These are phyloP conservation scores for Ichneumoninae sp. DNA, from an alignment of 2,888 invertebrate species.

Conservation along the genomic window DNA sequence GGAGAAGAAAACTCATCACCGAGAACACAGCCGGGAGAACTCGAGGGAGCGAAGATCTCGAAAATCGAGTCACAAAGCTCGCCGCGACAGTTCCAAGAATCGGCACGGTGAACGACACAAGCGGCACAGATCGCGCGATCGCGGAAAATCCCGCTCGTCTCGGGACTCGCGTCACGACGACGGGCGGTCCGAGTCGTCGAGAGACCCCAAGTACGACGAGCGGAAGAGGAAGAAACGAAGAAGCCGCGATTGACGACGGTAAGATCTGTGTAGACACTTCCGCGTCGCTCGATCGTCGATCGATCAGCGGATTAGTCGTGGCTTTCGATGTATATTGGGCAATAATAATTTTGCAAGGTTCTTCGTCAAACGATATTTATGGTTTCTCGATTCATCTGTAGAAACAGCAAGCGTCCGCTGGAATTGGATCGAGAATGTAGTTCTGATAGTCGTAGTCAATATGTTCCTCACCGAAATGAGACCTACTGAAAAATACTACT, in stretches of 20 bases:
- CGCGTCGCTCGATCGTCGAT: neutral
- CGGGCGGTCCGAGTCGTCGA: constrained; percentile 3
- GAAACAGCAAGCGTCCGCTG: neutral
- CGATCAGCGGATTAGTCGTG: neutral
- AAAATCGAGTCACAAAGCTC: constrained; percentile 60
- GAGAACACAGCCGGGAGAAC: neutral
- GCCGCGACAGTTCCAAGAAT: constrained; percentile 57
- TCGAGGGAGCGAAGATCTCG: constrained; percentile 36
- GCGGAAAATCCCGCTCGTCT: constrained; percentile 33
- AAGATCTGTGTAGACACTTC: neutral
- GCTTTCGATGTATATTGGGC: neutral
- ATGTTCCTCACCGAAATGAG: neutral
- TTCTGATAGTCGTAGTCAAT: neutral
- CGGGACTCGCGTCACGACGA: constrained; percentile 38
- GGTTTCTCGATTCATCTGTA: constrained; percentile 1
- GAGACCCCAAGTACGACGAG: constrained; percentile 48
- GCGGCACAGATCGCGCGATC: constrained; percentile 40
- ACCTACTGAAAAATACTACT: no score
- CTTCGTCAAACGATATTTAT: neutral
- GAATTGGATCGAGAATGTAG: neutral
- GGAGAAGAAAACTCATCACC: neutral
- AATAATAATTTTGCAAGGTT: constrained; percentile 8
- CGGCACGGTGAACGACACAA: constrained; percentile 36
- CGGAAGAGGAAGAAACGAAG: constrained; percentile 54
- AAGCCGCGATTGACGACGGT: constrained; percentile 36